Conservation (phyloP, 2,113 vertebrate genomes). For the Cnemophilus loriae region DNA sequence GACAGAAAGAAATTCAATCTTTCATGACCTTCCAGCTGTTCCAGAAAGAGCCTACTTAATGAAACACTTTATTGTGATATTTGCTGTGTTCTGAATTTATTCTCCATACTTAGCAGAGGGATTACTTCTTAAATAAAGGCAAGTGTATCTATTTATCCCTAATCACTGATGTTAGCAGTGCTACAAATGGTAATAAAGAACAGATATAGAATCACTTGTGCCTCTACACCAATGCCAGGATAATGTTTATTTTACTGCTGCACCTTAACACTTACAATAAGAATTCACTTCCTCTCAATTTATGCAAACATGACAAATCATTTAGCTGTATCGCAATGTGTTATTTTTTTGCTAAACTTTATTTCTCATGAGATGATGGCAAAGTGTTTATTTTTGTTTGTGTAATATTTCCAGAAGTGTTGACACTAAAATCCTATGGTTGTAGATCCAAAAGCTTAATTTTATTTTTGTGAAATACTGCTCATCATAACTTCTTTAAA, state of each 20-base stretch:
- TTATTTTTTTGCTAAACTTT: neutral
- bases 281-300: neutral
- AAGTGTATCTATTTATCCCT: neutral
- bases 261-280: neutral
- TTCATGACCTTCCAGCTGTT: neutral
- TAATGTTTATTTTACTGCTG: neutral
- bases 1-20: neutral
- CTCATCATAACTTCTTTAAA: neutral
- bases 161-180: neutral
- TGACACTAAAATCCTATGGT: neutral
- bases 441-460: neutral
- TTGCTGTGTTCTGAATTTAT: neutral
- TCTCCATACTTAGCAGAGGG: neutral
- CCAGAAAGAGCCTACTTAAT: neutral
- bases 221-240: neutral
- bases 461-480: neutral
- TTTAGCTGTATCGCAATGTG: neutral
- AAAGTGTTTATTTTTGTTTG: neutral
- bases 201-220: neutral
- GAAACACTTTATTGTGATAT: neutral
- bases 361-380: neutral
- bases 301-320: neutral
- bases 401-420: neutral
- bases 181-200: neutral
- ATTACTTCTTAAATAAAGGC: neutral